These are phyloP conservation scores for Papilio polytes DNA, from an alignment of 1,140 invertebrate species.

Conservation along the genomic window DNA sequence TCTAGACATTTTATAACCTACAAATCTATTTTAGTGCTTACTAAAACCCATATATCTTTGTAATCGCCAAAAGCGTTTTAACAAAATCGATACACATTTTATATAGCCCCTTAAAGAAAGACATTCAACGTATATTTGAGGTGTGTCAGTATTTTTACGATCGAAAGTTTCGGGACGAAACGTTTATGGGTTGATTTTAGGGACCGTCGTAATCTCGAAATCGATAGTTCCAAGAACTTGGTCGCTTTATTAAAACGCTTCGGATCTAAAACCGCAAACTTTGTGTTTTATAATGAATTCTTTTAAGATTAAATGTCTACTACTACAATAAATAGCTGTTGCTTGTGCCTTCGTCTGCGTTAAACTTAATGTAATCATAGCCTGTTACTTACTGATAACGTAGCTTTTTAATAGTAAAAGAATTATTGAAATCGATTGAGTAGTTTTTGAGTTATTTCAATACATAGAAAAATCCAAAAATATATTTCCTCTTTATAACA, in stretches of 20 bases:
- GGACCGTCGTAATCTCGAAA: slow-evolving; percentile 33
- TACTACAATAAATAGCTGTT: neutral
- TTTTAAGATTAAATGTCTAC: slow-evolving; percentile 45
- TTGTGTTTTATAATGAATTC: slow-evolving; percentile 51
- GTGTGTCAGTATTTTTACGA: slow-evolving; percentile 25
- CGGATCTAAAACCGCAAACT: slow-evolving; percentile 50
- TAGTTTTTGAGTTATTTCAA: no score
- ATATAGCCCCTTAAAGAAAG: slow-evolving; percentile 2
- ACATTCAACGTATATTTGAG: slow-evolving; percentile 12
- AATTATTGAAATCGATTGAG: no score
- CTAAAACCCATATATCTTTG: neutral
- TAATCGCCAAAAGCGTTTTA: neutral
- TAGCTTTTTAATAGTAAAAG: no score
- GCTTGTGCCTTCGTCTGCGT: no score
- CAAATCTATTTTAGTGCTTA: slow-evolving; percentile 9
- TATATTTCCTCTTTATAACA: no score
- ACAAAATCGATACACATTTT: slow-evolving; percentile 16
- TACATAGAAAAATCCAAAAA: no score
- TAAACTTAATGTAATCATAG: no score
- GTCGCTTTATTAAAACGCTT: slow-evolving; percentile 21
- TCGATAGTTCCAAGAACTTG: slow-evolving; percentile 11
- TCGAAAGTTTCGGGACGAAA: slow-evolving; percentile 14
- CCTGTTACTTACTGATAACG: no score
- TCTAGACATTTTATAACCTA: neutral
- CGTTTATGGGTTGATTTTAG: slow-evolving; percentile 16